A percentile compares a stretch with the other conserved stretches of the same genome.
Conservation (phyloP, 2,113 vertebrate species). For the Azemiops feae region DNA sequence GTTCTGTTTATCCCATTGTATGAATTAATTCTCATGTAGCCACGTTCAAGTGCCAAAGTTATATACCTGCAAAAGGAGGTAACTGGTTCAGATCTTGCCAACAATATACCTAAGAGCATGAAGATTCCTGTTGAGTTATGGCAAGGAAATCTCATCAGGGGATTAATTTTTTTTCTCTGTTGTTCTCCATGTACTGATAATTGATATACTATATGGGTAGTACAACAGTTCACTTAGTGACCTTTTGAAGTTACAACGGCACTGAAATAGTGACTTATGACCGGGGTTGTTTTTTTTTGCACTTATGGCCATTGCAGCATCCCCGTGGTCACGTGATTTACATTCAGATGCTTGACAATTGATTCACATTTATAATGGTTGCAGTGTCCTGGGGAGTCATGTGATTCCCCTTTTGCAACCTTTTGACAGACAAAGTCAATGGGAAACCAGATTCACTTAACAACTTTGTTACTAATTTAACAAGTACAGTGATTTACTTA, state of each 20-base stretch:
- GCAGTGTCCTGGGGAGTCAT: not conserved
- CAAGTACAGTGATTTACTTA: not conserved
- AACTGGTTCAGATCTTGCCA: not conserved
- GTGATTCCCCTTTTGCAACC: not conserved
- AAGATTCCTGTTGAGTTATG: not conserved
- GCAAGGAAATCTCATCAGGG: not conserved
- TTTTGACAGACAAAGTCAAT: not conserved
- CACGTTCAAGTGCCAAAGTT: not conserved
- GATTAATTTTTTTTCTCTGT: not conserved
- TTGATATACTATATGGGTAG: not conserved
- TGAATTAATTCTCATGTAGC: not conserved
- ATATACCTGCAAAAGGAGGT: not conserved
- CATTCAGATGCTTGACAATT: not conserved
- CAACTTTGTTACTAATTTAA: not conserved
- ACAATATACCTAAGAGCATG: not conserved
- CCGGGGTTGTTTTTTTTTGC: not conserved
- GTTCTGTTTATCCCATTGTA: not conserved
- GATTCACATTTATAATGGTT: not conserved
- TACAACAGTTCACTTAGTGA: not conserved
- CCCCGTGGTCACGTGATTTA: not conserved
- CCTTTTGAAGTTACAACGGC: not conserved
- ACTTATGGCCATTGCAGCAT: not conserved
- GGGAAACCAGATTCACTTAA: not conserved
- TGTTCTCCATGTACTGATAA: not conserved
- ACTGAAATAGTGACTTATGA: not conserved